Evolutionary conservation across 2,888 invertebrate genomes (phyloP), one percentile per base, ranked within the genome.

Genomic region (Herminia tarsipennalis): DNA sequence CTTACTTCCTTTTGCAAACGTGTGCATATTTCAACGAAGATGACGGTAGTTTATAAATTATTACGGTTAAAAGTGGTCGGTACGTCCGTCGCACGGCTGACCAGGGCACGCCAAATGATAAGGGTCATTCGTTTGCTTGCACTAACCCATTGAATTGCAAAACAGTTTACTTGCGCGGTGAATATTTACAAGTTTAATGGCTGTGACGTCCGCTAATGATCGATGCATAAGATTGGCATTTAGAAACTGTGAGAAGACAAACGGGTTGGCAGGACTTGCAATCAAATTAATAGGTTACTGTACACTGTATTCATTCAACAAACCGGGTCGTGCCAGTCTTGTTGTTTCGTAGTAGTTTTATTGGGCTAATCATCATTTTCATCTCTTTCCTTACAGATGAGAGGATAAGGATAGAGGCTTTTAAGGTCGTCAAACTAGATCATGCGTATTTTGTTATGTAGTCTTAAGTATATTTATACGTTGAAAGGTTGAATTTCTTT

Each of bases 181-280:
- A 85, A 86, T 86, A 87, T 86, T 86, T 85, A 86, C 80, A 76
- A 73, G 72, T 73, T 67, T 76, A 84, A 81, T 81, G 80, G 73
- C 75, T 81, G 76, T 78, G 75, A 83, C 79, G 74, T 73, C 64
- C 66, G 54, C 63, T 78, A 75, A 78, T 78, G 73, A 79, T 66
- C 73, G 75, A 73, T 71, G 73, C 68, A 72, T 68, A 72, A 64
- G 70, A 75, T 73, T 83, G 82, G 70, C 78, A 80, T 83, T 81
- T 82, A 78, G 65, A 65, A 64, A 50, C 63, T 73, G 73, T 75
- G 73, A 74, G 77, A 80, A 81, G 66, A 51, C 56, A 70, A 78
- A 77, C 76, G 45, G 70, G 76, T 78, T 72, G 47, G 27, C 32
- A 35, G 45, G 47, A 56, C 34, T 43, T 22, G 34, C 9, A 20